These are phyloP conservation scores for Phylloscopus trochilus DNA, from an alignment of 2,113 vertebrate genomes.

Conservation along the genomic window DNA sequence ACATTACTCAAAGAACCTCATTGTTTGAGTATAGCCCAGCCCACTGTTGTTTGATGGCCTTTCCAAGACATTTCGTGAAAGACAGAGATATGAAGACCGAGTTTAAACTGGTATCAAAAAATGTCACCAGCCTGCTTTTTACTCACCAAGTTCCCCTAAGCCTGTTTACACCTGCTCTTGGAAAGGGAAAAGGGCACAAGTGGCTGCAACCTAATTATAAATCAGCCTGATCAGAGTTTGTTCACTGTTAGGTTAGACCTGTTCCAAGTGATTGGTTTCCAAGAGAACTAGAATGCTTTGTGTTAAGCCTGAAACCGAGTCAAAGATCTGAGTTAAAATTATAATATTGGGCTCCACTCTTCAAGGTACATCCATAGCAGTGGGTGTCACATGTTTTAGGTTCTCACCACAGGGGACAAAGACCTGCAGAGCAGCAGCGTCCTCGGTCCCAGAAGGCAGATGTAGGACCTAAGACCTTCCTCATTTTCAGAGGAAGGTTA, in stretches of 20 bases:
- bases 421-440: neutral
- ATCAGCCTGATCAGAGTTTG: neutral
- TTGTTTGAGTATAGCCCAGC: neutral
- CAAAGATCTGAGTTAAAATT: neutral
- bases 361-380: neutral
- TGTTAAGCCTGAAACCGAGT: neutral
- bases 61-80: neutral
- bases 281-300: neutral
- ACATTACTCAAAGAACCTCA: neutral
- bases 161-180: neutral
- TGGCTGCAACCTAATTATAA: neutral
- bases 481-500: neutral
- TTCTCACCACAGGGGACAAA: neutral
- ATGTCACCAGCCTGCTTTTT: neutral
- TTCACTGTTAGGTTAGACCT: neutral
- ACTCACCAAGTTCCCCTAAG: neutral
- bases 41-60: neutral
- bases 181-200: neutral
- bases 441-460: neutral
- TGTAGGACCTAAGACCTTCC: neutral
- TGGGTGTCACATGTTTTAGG: neutral
- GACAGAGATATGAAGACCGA: neutral
- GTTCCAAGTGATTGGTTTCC: neutral
- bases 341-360: accelerated
- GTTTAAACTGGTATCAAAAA: neutral